Base-by-base conservation (phyloP, 2,113 vertebrate species). In the Rhea americana region DNA sequence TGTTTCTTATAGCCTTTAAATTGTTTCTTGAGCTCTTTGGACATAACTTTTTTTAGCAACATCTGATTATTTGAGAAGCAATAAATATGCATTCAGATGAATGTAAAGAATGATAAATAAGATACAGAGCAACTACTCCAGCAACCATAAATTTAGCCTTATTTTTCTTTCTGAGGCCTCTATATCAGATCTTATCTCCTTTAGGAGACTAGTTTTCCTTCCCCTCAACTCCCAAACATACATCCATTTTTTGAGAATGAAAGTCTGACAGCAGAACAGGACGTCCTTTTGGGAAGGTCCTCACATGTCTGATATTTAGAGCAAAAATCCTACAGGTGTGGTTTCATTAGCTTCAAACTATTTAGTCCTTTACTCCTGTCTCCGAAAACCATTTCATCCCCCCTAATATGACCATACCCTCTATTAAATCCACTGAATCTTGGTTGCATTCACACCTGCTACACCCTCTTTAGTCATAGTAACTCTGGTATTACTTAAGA, bases 111-210 rank as follows among this genome's bases (percentile, higher is more conserved):
- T 92, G 11, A 96, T 96, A 95, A 96, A 93, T 73, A 93, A 68
- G 85, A 90, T 85, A 95, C 90, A 91, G 81, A 97, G 41, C 81
- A 96, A 91, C 77, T 95, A 96, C 82, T 95, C 89, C 95, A 95
- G 87, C 61, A 84, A 58, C 65, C 24, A 89, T 96, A 97, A 97
- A 97, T 97, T 91, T 25, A 84, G 56, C 77, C 3, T 4, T 73
- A 22, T 91, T 96, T 94, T 95, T 91, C 89, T 90, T 94, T 88
- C 93, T 1, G 28, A 94, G 63, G 93, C 84, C 91, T 87, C n/a
- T 96, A 26, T 94, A 97, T 97, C 97, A 95, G 95, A 94, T 94
- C 58, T 90, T 81, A 88, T 96, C 96, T 95, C 90, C 21, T 80
- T 28, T 4, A 90, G 82, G 43, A 91, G 70, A 80, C 89, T 67